These are phyloP conservation scores for Drosophila multiciliata DNA, from an alignment of 2,888 invertebrate genomes.

Conservation along the genomic window DNA sequence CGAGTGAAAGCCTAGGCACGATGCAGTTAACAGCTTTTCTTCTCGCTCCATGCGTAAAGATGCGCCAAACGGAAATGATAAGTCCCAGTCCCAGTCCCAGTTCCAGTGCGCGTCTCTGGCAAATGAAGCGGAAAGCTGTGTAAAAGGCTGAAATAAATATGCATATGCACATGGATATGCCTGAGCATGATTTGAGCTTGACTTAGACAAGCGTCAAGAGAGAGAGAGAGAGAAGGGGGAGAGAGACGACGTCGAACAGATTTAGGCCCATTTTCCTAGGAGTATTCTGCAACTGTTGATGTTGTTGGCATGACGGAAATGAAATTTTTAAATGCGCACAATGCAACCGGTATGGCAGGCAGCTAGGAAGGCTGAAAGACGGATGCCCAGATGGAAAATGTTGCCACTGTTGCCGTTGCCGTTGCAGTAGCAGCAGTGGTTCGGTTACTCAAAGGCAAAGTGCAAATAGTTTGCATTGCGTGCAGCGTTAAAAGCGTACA, in stretches of 20 bases:
- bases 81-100: slow-evolving; percentile 33
- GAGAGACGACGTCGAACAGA: slow-evolving; percentile 5
- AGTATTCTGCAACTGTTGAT: slow-evolving; percentile 29
- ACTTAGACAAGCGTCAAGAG: neutral
- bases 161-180: slow-evolving; percentile 42
- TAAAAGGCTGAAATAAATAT: slow-evolving; percentile 42
- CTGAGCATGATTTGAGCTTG: slow-evolving; percentile 7
- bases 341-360: slow-evolving; percentile 26
- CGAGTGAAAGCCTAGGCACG: slow-evolving; percentile 54
- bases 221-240: too few relatives aligned
- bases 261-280: slow-evolving; percentile 45
- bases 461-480: slow-evolving; percentile 52
- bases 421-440: neutral
- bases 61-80: slow-evolving; percentile 70
- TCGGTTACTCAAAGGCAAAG: slow-evolving; percentile 49
- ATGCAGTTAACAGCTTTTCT: slow-evolving; percentile 48
- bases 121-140: slow-evolving; percentile 67
- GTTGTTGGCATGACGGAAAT: slow-evolving; percentile 70
- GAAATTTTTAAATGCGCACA: slow-evolving; percentile 60
- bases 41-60: slow-evolving; percentile 43
- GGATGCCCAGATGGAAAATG: slow-evolving; percentile 17
- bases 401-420: slow-evolving; percentile 7
- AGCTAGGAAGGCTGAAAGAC: slow-evolving; percentile 2
- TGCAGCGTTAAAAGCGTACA: slow-evolving; percentile 43
- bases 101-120: slow-evolving; percentile 25